phyloP scores from a whole-genome alignment of 2,113 vertebrate genomes.

The Chascanopsetta lugubris region DNA sequence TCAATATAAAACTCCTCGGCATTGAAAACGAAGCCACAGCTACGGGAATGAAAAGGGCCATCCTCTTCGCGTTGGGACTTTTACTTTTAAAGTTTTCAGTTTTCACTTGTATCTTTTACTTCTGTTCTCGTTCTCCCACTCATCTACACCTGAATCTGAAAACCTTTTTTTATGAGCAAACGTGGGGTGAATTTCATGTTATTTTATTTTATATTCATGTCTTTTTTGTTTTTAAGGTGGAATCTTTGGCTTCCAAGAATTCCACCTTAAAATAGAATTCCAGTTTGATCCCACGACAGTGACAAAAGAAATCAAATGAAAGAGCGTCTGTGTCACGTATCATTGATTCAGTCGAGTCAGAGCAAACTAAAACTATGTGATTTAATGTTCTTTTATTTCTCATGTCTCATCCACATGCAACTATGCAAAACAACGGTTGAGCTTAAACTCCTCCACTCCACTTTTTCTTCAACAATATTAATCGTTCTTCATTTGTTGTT shows the following conservation, averaged over 20 bases:
- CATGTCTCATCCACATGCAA: conserved; percentile 7
- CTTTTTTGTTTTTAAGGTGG: neutral
- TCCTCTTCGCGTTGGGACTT: conserved; percentile 48
- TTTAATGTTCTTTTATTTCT: neutral
- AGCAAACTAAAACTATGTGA: conserved; percentile 4
- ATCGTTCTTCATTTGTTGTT: neutral
- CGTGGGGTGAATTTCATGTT: conserved; percentile 2
- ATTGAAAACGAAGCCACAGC: conserved; percentile 3
- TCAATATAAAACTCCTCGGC: neutral
- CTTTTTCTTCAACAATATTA: neutral
- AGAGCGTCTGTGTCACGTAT: conserved; percentile 9
- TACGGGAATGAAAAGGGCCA: conserved; percentile 33
- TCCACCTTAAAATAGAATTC: conserved; percentile 4
- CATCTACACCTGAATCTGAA: conserved; percentile 3
- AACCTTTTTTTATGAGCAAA: conserved; percentile 10
- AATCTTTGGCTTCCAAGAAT: conserved; percentile 16
- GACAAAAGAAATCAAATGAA: conserved; percentile 16
- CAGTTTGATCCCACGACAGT: conserved; percentile 6
- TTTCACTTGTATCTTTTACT: conserved; percentile 26
- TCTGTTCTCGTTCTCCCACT: conserved; percentile 4
- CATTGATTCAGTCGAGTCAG: conserved; percentile 8
- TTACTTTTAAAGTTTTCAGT: conserved; percentile 86
- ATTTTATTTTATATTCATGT: neutral
- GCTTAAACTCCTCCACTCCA: conserved; percentile 18
- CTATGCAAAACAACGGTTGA: conserved; percentile 57